Percentiles rank a stretch among this genome's conserved stretches.
Evolutionary conservation across 2,888 invertebrate species (phyloP).

Genomic region (Polymixis lichenea): DNA sequence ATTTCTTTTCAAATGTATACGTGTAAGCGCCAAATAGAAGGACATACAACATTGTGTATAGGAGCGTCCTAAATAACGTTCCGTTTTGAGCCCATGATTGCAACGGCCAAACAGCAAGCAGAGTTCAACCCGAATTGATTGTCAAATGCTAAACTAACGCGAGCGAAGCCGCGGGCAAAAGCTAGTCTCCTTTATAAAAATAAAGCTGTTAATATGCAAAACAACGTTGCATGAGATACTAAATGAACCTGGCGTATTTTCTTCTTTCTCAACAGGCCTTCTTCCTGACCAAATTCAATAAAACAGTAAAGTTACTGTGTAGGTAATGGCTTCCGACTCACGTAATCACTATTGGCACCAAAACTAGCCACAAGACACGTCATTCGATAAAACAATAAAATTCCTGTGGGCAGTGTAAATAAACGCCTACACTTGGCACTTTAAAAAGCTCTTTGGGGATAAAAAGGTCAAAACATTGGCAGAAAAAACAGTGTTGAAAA

Average conservation of each 20-base stretch:
- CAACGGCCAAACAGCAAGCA: too few relatives aligned
- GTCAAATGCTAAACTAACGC: too few relatives aligned
- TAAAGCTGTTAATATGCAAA: too few relatives aligned
- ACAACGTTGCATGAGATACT: too few relatives aligned
- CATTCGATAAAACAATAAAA: background rate
- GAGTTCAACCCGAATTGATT: too few relatives aligned
- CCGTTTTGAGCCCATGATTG: too few relatives aligned
- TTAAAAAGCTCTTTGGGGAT: background rate
- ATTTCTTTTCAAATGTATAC: too few relatives aligned
- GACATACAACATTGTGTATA: too few relatives aligned
- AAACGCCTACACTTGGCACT: slow-evolving; percentile 18
- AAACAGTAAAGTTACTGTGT: background rate
- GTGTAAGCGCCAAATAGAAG: too few relatives aligned
- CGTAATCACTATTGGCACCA: background rate
- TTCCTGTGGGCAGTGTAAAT: slow-evolving; percentile 1
- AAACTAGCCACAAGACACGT: background rate
- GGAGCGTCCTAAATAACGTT: too few relatives aligned
- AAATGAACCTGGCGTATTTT: background rate
- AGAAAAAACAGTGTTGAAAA: slow-evolving; percentile 1
- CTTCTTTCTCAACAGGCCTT: background rate
- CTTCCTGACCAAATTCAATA: background rate
- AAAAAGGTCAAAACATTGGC: background rate
- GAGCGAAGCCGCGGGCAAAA: too few relatives aligned
- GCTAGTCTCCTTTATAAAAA: too few relatives aligned
- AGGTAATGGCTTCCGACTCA: background rate